Conservation (phyloP, 2,113 vertebrate genomes). For the Perca flavescens region DNA sequence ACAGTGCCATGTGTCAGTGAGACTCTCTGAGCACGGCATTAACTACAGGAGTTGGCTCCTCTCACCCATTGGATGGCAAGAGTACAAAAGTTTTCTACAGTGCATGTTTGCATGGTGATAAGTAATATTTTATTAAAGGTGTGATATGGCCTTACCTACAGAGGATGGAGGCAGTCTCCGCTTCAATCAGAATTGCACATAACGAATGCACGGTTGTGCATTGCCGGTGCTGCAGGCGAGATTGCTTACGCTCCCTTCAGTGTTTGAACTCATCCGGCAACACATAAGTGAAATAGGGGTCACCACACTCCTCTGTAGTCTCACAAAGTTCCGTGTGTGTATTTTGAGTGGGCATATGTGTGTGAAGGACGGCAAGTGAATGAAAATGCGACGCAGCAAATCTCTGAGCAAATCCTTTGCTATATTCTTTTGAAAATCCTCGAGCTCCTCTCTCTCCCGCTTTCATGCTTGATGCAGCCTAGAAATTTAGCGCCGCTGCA, state of each 20-base stretch:
- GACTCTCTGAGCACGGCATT: constrained; percentile 65
- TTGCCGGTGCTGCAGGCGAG: constrained; percentile 36
- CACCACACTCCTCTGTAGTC: constrained; percentile 37
- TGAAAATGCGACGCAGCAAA: constrained; percentile 45
- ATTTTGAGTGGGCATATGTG: background rate
- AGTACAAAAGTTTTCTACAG: constrained; percentile 56
- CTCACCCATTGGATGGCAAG: constrained; percentile 34
- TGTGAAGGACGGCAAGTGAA: constrained; percentile 36
- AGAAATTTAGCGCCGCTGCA: constrained; percentile 2
- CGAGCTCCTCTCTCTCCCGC: constrained; percentile 31
- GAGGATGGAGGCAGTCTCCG: constrained; percentile 16
- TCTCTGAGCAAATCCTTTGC: constrained; percentile 49
- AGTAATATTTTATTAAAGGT: constrained; percentile 59
- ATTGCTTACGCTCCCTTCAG: constrained; percentile 36
- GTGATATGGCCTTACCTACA: constrained; percentile 20
- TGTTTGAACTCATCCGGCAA: constrained; percentile 50
- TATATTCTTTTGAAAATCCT: constrained; percentile 58
- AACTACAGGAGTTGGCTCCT: constrained; percentile 58
- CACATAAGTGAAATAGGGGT: constrained; percentile 60
- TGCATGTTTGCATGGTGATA: constrained; percentile 66
- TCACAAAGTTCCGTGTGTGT: constrained; percentile 16
- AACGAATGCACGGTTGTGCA: constrained; percentile 26
- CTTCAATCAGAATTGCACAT: constrained; percentile 30
- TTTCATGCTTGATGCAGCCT: constrained; percentile 19
- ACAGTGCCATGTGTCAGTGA: constrained; percentile 47